Conservation (phyloP, 2,888 invertebrate species). For the Sminthurinus aureus region DNA sequence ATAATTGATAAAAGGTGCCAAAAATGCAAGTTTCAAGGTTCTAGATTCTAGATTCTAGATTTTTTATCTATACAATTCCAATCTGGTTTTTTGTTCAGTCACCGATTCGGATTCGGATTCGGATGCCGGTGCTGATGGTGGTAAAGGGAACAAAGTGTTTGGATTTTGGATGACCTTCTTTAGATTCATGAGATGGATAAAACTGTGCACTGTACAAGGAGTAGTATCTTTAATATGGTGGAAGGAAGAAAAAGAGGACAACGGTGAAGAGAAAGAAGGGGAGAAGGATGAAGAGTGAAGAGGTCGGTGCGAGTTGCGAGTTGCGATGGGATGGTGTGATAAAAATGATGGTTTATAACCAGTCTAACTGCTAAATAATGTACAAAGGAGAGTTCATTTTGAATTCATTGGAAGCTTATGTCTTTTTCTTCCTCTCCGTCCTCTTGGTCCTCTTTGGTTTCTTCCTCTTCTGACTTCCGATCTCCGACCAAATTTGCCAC, state of each 20-base stretch:
- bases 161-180: too few relatives aligned
- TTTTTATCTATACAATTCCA: too few relatives aligned
- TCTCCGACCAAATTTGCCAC: not conserved
- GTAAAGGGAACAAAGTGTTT: too few relatives aligned
- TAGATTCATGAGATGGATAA: too few relatives aligned
- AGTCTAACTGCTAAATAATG: constrained; percentile 55
- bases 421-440: not conserved
- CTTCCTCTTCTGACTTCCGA: not conserved
- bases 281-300: not conserved
- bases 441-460: not conserved
- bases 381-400: constrained; percentile 52
- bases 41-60: too few relatives aligned
- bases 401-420: constrained; percentile 58
- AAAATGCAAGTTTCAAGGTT: too few relatives aligned
- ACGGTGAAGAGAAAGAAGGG: not conserved
- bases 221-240: not conserved
- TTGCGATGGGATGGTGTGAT: constrained; percentile 36
- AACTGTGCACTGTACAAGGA: too few relatives aligned
- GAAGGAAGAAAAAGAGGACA: not conserved
- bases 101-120: too few relatives aligned
- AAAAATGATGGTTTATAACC: constrained; percentile 51
- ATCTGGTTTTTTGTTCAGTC: too few relatives aligned
- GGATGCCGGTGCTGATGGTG: too few relatives aligned
- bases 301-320: not conserved
- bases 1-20: not conserved